A percentile compares a stretch with the other conserved stretches of the same genome.
These are phyloP conservation scores for Lytechinus pictus DNA, from an alignment of 35 echinoderm and acorn worm genomes.

Conservation along the genomic window DNA sequence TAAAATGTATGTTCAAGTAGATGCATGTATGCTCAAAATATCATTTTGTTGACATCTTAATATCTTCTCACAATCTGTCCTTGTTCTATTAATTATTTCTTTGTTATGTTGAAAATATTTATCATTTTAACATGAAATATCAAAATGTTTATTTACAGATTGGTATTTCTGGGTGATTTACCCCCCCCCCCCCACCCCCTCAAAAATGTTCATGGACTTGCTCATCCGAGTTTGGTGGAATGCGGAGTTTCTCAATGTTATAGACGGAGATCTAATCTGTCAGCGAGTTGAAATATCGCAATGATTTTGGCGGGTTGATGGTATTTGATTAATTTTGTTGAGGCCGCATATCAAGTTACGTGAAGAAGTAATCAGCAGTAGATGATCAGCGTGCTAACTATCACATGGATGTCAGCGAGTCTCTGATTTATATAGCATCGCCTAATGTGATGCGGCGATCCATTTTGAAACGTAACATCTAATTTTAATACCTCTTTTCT, in stretches of 20 bases:
- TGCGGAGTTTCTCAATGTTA: background rate
- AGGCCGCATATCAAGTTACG: background rate
- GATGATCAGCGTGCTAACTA: background rate
- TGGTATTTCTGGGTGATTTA: too few species aligned
- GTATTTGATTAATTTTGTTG: conserved; percentile 37
- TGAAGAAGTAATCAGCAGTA: background rate
- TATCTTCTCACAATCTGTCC: too few species aligned
- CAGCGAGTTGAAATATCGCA: conserved; percentile 5
- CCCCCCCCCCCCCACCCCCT: too few species aligned
- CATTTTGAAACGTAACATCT: background rate
- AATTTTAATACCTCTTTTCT: background rate
- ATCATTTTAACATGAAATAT: too few species aligned
- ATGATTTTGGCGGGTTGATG: conserved; percentile 31
- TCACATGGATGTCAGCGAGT: conserved; percentile 9
- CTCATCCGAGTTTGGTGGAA: too few species aligned
- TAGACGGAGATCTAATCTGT: background rate
- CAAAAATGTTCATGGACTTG: too few species aligned
- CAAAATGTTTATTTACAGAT: too few species aligned
- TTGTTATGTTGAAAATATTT: too few species aligned
- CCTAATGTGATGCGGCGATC: background rate
- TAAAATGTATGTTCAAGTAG: too few species aligned
- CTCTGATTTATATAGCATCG: background rate
- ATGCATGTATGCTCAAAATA: too few species aligned
- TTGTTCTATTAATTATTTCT: too few species aligned
- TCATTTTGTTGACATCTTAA: too few species aligned